Conservation (phyloP, 1,140 invertebrate species). For the honey bee (Apis mellifera) region DNA sequence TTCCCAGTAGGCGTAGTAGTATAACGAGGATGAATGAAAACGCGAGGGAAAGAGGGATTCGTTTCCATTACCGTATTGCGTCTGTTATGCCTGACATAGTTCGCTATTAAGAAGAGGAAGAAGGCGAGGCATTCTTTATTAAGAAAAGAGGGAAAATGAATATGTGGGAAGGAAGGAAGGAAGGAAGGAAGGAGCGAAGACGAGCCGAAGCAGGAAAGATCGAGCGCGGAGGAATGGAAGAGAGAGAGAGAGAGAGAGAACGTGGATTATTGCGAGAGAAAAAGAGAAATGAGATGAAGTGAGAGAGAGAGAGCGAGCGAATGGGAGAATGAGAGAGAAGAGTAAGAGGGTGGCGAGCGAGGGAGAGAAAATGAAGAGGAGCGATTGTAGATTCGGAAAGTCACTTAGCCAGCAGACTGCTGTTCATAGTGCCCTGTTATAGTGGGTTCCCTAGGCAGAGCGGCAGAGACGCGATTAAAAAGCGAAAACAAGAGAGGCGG, state of each 20-base stretch:
- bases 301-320: constrained; percentile 2
- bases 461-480: constrained; percentile 67
- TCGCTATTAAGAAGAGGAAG: constrained; percentile 23
- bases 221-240: not conserved
- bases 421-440: constrained; percentile 82
- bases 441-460: constrained; percentile 79
- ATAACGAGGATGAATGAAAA: not conserved
- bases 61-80: constrained; percentile 39
- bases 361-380: constrained; percentile 60
- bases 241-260: not conserved
- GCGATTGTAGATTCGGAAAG: constrained; percentile 79
- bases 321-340: constrained; percentile 22
- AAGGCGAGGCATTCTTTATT: not conserved
- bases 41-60: not conserved
- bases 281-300: not conserved
- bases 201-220: not conserved
- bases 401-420: constrained; percentile 81
- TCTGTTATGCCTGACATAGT: constrained; percentile 44
- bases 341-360: constrained; percentile 20
- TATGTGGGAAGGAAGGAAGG: not conserved
- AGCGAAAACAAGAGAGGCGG: not conserved
- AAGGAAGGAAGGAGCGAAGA: not conserved
- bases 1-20: too few species aligned
- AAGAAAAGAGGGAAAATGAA: not conserved
- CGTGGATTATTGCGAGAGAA: not conserved